Base-by-base conservation (phyloP, 2,888 invertebrate species). In the Trachelus troglodyta region DNA sequence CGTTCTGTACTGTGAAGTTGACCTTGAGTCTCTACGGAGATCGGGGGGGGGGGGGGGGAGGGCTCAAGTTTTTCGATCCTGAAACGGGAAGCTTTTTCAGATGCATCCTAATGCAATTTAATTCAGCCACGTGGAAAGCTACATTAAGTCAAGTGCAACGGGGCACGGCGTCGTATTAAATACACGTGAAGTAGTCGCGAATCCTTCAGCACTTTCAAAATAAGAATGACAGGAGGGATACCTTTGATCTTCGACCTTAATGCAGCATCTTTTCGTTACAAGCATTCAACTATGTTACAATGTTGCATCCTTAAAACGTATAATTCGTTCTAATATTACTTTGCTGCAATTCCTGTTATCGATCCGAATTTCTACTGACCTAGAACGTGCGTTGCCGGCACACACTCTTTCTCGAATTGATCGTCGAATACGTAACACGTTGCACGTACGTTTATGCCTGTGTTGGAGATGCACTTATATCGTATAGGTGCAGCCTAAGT, bases 1-100 rank as follows among this genome's bases (percentile, higher is more conserved):
- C 15, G n/a, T 33, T 30, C 73, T 12, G 73, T 34, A 33, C 71
- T 31, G 81, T 81, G 83, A 81, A 81, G 80, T 80, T 84, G 89
- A 88, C 89, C 89, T 89, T 89, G 88, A 88, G 88, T 82, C 80
- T 86, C 56, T 23, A 56, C 56, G 9, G 4, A 1, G 11, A 12
- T 12, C 3, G 3, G 30, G 23, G 3, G 71, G 2, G 12, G 0
- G 71, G 71, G 11, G 0, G 71, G 4, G 9, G 0, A 9, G 11
- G 11, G 33, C 11, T 23, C 35, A 15, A 69, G 31, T 12, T 37
- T 34, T n/a, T 68, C 35, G 69, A 30, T 71, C 30, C 33, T 23
- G 30, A 71, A 33, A 71, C 23, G 71, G 30, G 33, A 34, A 34
- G 31, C 34, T 75, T 35, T 68, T 33, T 31, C 40, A 31, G 12